Base-by-base conservation (phyloP, 64 coral and sea anemone genomes). In the Orbicella faveolata region DNA sequence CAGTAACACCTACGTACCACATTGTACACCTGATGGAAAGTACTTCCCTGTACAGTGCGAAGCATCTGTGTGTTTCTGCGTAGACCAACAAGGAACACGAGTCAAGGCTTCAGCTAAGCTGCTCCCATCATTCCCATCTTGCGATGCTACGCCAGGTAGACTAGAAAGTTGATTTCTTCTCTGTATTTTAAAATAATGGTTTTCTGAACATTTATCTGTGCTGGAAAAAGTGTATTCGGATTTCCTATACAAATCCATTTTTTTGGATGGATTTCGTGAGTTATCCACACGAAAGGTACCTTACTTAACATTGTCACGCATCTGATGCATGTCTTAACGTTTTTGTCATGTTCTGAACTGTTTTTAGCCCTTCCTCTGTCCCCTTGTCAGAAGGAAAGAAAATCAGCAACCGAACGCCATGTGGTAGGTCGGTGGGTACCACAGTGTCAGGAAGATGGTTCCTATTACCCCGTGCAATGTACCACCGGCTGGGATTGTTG, bases 1-100 rank as follows among this genome's bases (percentile, higher is more conserved):
- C 1, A 9, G 53, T 75, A 82, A 84, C 23, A 8, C 68, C 6
- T 90, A 89, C 55, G 77, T 87, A 23, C 91, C 88, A 61, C 94
- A 84, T 6, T 96, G 94, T 64, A 89, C 84, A 26, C 81, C 88
- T 6, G 80, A 93, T 90, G 94, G 94, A 73, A 70, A 90, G 72
- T 96, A 93, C 77, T 75, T 93, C 80, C 94, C 88, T 51, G 93
- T 81, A 35, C 94, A 96, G 75, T 96, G 94, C 48, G 93, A 93
- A 37, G 83, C 74, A 67, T 81, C 86, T 33, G 83, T 77, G 8
- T 96, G 94, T 51, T 93, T 87, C 77, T 96, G 94, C 90, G 91
- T 96, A 61, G 94, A 96, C 34, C 76, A 88, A 36, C 92, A 80
- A 33, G 94, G 94, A 57, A 90, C 73, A 64, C 87, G 88, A 69